A percentile compares a stretch with the other conserved stretches of the same genome.
Conservation (phyloP, 2,113 vertebrate genomes). For the Caretta caretta region DNA sequence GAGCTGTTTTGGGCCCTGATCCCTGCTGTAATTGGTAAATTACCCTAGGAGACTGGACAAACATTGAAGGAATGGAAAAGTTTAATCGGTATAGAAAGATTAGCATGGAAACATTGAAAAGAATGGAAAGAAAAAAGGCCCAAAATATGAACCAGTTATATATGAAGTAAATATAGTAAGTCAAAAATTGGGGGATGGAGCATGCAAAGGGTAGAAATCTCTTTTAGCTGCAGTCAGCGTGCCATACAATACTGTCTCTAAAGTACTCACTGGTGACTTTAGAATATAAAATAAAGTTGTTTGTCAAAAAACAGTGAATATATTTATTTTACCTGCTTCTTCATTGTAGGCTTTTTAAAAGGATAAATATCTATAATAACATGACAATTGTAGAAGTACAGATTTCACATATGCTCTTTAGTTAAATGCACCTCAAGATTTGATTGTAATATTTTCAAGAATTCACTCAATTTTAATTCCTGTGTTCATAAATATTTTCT, state of each 20-base stretch:
- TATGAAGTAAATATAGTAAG: constrained; percentile 20
- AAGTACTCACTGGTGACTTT: neutral
- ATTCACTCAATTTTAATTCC: neutral
- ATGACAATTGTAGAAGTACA: neutral
- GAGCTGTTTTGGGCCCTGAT: constrained; percentile 42
- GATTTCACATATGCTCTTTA: neutral
- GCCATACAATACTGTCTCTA: neutral
- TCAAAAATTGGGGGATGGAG: neutral
- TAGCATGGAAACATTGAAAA: neutral
- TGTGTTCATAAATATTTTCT: neutral
- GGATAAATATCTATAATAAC: neutral
- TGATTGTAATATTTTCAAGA: neutral
- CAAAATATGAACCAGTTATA: neutral
- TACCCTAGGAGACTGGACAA: constrained; percentile 5
- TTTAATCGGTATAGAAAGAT: constrained; percentile 16
- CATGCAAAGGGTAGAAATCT: neutral
- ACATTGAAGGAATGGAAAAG: constrained; percentile 6
- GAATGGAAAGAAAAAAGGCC: neutral
- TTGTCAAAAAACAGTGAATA: neutral
- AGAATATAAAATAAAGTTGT: neutral
- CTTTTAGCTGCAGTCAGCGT: neutral
- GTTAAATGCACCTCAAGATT: neutral
- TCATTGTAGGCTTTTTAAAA: neutral
- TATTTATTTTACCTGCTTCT: neutral
- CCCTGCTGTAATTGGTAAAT: constrained; percentile 39